Evolutionary conservation across 2,888 invertebrate species (phyloP).

Genomic region (Leptopilina myrica): DNA sequence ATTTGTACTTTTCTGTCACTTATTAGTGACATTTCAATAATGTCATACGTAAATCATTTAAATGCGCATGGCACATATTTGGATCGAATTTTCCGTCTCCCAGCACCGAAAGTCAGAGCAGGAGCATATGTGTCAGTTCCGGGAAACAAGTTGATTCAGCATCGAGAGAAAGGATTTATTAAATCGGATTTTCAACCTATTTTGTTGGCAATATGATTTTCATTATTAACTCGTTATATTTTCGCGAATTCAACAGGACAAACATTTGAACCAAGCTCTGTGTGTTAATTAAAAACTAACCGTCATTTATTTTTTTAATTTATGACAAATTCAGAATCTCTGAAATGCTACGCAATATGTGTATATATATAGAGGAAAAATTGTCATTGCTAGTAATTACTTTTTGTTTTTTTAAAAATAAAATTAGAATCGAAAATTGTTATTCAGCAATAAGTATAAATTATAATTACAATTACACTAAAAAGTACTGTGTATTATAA

Average conservation of each 20-base stretch:
- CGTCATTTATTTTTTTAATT: background rate
- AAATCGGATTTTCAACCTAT: conserved; percentile 25
- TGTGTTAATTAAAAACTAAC: conserved; percentile 24
- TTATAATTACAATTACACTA: too few relatives aligned
- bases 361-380: too few relatives aligned
- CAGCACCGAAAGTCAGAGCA: conserved; percentile 11
- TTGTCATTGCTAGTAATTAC: too few relatives aligned
- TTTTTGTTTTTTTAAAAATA: too few relatives aligned
- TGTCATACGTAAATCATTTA: conserved; percentile 39
- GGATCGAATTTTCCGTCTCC: conserved; percentile 31
- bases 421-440: too few relatives aligned
- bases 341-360: too few relatives aligned
- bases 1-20: conserved; percentile 12
- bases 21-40: conserved; percentile 32
- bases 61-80: conserved; percentile 38
- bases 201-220: conserved; percentile 25
- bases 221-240: conserved; percentile 36
- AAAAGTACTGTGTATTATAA: too few relatives aligned
- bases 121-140: conserved; percentile 37
- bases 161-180: conserved; percentile 34
- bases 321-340: background rate
- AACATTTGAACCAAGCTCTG: background rate
- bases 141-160: conserved; percentile 36
- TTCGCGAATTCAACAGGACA: conserved; percentile 14
- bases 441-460: too few relatives aligned